Percentiles rank a stretch among this genome's conserved stretches.
phyloP scores from a whole-genome alignment of 2,888 invertebrate species.

The Dicranocentrus wangi region DNA sequence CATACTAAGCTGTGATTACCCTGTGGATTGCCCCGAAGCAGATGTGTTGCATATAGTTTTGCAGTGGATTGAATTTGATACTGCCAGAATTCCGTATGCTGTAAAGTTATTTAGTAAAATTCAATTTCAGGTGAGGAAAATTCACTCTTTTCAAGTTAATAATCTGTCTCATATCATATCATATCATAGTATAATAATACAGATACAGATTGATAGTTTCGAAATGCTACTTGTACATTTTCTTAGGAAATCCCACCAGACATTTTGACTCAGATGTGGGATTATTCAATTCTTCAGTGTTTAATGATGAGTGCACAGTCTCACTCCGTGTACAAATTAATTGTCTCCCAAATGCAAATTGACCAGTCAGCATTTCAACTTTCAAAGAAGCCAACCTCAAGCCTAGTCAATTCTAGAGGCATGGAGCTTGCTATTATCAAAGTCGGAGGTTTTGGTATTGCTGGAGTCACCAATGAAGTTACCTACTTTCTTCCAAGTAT shows the following conservation, averaged over 20 bases:
- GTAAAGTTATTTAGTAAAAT: constrained; percentile 66
- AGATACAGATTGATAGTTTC: background rate
- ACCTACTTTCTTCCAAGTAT: constrained; percentile 79
- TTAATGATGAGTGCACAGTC: constrained; percentile 59
- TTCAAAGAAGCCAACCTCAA: constrained; percentile 66
- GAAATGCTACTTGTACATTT: too few relatives aligned
- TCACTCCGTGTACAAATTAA: constrained; percentile 68
- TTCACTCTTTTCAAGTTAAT: too few relatives aligned
- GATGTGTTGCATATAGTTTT: constrained; percentile 79
- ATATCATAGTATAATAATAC: background rate
- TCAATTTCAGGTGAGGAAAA: constrained; percentile 68
- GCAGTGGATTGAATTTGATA: constrained; percentile 78
- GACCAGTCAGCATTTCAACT: constrained; percentile 63
- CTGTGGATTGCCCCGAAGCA: constrained; percentile 81
- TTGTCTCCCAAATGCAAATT: constrained; percentile 68
- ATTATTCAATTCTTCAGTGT: constrained; percentile 70
- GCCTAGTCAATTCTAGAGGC: constrained; percentile 80
- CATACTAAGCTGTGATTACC: constrained; percentile 80
- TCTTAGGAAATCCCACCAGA: constrained; percentile 72
- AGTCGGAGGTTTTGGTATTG: constrained; percentile 81
- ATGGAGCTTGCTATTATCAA: constrained; percentile 81
- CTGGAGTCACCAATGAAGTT: constrained; percentile 82
- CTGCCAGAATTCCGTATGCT: constrained; percentile 70
- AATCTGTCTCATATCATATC: too few relatives aligned
- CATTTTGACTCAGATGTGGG: constrained; percentile 70